Conservation (phyloP, 2,113 vertebrate species). For the Collichthys lucidus region DNA sequence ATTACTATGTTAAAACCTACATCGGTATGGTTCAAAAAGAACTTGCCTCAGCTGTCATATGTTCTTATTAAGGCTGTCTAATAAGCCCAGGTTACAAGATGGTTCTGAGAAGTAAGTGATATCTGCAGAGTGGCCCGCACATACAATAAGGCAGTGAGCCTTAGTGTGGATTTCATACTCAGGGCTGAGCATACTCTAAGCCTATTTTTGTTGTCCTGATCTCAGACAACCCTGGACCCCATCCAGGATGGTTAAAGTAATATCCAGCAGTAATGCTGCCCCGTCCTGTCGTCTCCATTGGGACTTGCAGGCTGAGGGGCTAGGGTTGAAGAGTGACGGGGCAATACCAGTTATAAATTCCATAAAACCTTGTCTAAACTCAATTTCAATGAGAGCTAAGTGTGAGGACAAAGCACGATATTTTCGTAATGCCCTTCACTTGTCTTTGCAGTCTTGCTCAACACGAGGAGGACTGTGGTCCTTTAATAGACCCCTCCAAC, state of each 20-base stretch:
- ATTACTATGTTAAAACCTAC: constrained; percentile 70
- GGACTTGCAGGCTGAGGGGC: constrained; percentile 38
- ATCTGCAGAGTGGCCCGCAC: constrained; percentile 55
- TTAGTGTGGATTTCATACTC: constrained; percentile 80
- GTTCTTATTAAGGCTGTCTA: constrained; percentile 80
- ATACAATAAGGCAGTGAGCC: constrained; percentile 72
- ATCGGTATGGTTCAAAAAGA: constrained; percentile 53
- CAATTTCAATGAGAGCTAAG: neutral
- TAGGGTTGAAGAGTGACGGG: neutral
- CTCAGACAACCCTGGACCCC: constrained; percentile 75
- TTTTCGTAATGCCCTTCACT: constrained; percentile 49
- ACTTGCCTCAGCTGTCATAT: constrained; percentile 79
- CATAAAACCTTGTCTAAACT: constrained; percentile 6
- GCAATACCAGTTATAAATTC: constrained; percentile 1
- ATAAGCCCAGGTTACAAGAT: constrained; percentile 79
- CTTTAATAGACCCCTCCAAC: constrained; percentile 52
- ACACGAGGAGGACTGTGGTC: constrained; percentile 35
- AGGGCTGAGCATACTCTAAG: constrained; percentile 71
- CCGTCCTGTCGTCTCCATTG: constrained; percentile 32
- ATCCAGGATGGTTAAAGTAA: constrained; percentile 75
- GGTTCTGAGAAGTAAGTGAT: constrained; percentile 79
- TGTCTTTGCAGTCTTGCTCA: constrained; percentile 48
- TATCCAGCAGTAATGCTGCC: constrained; percentile 66
- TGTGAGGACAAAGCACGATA: constrained; percentile 1
- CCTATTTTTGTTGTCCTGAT: constrained; percentile 84